Conservation (phyloP, 2,113 vertebrate genomes). For the Chitala chitala region DNA sequence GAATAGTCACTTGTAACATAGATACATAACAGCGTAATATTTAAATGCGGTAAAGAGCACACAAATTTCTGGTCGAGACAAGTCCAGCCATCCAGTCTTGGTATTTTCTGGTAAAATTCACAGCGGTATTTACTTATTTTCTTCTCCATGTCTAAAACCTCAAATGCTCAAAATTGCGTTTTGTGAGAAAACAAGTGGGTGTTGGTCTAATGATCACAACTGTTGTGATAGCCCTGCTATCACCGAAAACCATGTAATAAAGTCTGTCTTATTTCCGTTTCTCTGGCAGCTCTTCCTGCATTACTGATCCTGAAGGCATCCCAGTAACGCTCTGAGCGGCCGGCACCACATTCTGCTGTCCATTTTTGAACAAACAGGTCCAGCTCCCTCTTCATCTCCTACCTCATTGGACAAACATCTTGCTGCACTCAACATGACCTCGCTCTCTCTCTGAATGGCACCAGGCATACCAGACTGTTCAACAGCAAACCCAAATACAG, state of each 20-base stretch:
- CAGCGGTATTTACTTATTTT: neutral
- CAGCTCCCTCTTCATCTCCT: conserved; percentile 21
- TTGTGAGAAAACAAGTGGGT: conserved; percentile 28
- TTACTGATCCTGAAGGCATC: conserved; percentile 51
- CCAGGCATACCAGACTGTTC: conserved; percentile 24
- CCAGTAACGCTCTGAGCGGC: conserved; percentile 29
- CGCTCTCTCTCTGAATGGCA: conserved; percentile 21
- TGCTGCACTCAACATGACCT: neutral
- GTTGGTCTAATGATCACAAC: conserved; percentile 42
- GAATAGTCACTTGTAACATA: neutral
- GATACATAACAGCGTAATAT: neutral
- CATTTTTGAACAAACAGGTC: conserved; percentile 40
- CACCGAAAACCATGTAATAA: conserved; percentile 21
- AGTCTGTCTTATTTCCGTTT: conserved; percentile 22
- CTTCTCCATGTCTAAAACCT: neutral
- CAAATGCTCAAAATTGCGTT: neutral
- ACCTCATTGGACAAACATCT: conserved; percentile 46
- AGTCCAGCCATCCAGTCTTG: neutral
- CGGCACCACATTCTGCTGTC: conserved; percentile 26
- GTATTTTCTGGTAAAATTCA: neutral
- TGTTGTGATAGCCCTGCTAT: conserved; percentile 33
- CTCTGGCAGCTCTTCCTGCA: conserved; percentile 40
- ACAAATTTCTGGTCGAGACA: neutral
- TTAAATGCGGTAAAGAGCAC: neutral
- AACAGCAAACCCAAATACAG: conserved; percentile 39